Base-by-base conservation (phyloP, 2,888 invertebrate species). In the Cheilosia soror region DNA sequence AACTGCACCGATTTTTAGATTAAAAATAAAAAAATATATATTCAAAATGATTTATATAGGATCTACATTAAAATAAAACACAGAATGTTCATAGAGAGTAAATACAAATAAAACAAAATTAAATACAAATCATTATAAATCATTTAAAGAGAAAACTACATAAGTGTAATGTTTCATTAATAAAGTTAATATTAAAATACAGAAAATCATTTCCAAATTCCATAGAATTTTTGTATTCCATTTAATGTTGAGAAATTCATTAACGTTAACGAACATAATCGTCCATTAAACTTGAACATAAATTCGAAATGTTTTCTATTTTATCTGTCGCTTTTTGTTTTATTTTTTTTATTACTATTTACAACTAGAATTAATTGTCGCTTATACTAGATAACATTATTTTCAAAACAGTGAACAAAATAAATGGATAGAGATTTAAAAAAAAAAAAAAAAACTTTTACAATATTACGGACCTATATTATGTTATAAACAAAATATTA, bases 1-100 rank as follows among this genome's bases (percentile, higher is more conserved):
- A 84, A 71, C 60, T 85, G 81, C 85, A 85, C 85, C 85, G 85
- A 85, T 85, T 81, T 81, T 77, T 66, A 55, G 33, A 62, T 7
- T 65, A 57, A 49, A 76, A 66, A 51, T 29, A 51, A 53, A 51
- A 53, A 71, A 27, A 51, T 53, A 73, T 27, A 37, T 37, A 37
- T 37, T 37, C 37, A 72, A 51, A 57, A 49, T 65, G 53, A 29
- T 73, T 78, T 83, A 47, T 47, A 47, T 3, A 7, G 7, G 13
- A 15, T 15, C 6, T 20, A 20, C 20, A 25, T 62, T 73, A 44
- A 37, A 76, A 25, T 69, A 31, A 49, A 78, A 85, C 76, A 85
- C 81, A 81, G n/a, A 80, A 72, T 58, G 77, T 85, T 81, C 72
- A 85, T 81, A 77, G 58, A 77, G 47, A 80, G 27, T 75, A 82